Base-by-base conservation (phyloP, 2,888 invertebrate genomes). In the Xanthia icteritia region DNA sequence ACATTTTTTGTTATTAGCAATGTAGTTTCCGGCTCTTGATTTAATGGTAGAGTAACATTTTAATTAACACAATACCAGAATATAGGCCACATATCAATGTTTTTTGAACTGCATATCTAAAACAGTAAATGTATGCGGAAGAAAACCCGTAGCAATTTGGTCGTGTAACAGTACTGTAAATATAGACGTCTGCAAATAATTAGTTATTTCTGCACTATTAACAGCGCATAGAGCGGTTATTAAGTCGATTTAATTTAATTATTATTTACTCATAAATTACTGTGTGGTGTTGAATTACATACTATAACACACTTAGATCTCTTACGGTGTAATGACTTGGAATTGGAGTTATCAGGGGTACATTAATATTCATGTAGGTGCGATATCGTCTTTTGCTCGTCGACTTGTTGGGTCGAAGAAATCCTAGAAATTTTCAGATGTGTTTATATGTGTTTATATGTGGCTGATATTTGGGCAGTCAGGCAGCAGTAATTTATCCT, bases 161-260 rank as follows among this genome's bases (percentile, higher is more conserved):
- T 80, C 68, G 74, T 73, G 78, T 85, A 87, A 87, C 87, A 77
- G 85, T 79, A 79, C 67, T 27, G 54, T 86, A 89, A 88, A 84
- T 88, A 88, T 88, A 89, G 86, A 84, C 71, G 81, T 81, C 83
- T 82, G 69, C 56, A 89, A 86, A 89, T 89, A 88, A 88, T 89
- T 87, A 78, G 83, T 81, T 87, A 85, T 85, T 89, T 88, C 82
- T 87, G 88, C 79, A 72, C 88, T 85, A 87, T 89, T 87, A 89
- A 86, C 80, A 70, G 64, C 42, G 65, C 74, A 82, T 79, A 79
- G 77, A 79, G 71, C 76, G 66, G 81, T 88, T 86, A 82, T 87
- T 79, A 80, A 79, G 81, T 51, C 71, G 65, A 82, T 83, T 80
- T 72, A 77, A 72, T 85, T 87, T 77, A 83, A 83, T 85, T 79